Conservation (phyloP, 2,888 invertebrate species). For the Druceiella hillmani region DNA sequence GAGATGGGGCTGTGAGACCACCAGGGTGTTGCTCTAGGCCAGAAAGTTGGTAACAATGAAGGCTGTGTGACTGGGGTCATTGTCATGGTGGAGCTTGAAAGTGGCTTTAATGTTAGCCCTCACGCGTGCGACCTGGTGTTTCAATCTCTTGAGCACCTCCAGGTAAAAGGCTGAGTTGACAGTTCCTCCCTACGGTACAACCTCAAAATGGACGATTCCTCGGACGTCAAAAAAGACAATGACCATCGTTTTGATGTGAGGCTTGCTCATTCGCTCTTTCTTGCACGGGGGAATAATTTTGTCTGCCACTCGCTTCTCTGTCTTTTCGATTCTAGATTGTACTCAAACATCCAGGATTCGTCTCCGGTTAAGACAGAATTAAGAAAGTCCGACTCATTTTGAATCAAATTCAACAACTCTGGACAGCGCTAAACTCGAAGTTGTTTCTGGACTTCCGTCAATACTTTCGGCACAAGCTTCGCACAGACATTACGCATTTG, state of each 20-base stretch:
- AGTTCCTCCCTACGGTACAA: not conserved
- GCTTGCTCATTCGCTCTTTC: not conserved
- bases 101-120: not conserved
- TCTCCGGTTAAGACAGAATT: too few species aligned
- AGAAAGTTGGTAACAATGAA: not conserved
- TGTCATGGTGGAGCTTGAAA: not conserved
- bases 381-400: too few species aligned
- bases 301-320: too few species aligned
- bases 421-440: too few species aligned
- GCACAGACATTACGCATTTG: too few species aligned
- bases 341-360: too few species aligned
- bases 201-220: not conserved
- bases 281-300: too few species aligned
- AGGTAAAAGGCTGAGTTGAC: not conserved
- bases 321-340: too few species aligned
- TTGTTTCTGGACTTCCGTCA: too few species aligned
- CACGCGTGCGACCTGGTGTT: not conserved
- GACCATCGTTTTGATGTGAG: not conserved
- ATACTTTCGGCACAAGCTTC: too few species aligned
- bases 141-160: slow-evolving; percentile 1
- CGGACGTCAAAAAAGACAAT: not conserved
- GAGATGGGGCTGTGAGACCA: not conserved
- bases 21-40: not conserved
- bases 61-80: not conserved
- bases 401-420: too few species aligned